A percentile compares a stretch with the other conserved stretches of the same genome.
These are phyloP conservation scores for Pantherophis alleghaniensis DNA, from an alignment of 2,797 vertebrate genomes.

Conservation along the genomic window DNA sequence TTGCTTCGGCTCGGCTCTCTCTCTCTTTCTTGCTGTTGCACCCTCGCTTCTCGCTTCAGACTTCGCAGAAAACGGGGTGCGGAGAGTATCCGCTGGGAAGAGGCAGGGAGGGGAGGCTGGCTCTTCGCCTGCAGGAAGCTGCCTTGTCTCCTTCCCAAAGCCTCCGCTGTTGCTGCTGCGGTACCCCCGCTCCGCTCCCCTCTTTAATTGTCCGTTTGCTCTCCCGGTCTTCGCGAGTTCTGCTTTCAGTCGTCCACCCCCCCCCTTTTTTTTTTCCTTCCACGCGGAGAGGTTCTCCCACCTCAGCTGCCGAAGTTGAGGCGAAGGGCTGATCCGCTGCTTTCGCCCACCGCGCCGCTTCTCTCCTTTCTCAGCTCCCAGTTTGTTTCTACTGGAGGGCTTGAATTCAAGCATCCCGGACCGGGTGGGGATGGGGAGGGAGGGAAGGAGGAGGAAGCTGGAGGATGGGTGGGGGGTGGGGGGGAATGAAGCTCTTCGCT, in stretches of 20 bases:
- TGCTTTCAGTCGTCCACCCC: neutral
- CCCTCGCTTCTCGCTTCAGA: neutral
- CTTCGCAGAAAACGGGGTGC: neutral
- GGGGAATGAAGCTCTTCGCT: neutral
- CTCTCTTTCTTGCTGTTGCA: neutral
- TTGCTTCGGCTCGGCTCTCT: neutral
- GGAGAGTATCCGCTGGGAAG: neutral
- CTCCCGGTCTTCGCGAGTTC: neutral
- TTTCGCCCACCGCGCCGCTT: neutral
- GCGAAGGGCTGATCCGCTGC: neutral
- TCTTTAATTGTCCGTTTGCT: neutral
- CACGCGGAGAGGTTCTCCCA: neutral
- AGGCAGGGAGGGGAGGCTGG: neutral
- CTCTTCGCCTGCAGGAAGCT: neutral
- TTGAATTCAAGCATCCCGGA: neutral
- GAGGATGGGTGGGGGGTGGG: neutral
- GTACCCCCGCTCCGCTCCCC: neutral
- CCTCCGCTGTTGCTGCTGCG: neutral
- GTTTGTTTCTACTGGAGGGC: neutral
- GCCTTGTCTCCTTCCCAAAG: neutral
- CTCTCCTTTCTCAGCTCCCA: no score
- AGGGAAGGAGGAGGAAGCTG: no score
- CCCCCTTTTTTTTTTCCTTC: no score
- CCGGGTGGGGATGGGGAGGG: no score
- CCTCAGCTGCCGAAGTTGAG: neutral